phyloP scores from a whole-genome alignment of 2,797 vertebrate species.

The Lacerta agilis region DNA sequence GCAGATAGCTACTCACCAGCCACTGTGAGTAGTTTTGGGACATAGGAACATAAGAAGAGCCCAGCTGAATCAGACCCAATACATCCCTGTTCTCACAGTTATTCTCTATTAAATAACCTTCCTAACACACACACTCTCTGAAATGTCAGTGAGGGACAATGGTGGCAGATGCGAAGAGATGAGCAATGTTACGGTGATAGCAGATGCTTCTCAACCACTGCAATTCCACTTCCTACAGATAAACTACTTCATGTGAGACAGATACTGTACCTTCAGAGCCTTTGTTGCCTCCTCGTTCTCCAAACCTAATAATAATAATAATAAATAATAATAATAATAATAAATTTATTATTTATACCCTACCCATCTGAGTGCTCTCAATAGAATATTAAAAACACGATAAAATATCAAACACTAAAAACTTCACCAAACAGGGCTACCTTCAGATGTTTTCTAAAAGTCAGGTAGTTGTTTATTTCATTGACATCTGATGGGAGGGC shows the following conservation, averaged over 20 bases:
- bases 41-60: too few relatives aligned
- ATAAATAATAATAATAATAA: too few relatives aligned
- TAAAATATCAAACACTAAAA: too few relatives aligned
- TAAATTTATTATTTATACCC: too few relatives aligned
- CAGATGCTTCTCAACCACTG: background rate
- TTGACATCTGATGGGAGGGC: too few relatives aligned
- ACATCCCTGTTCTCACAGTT: too few relatives aligned
- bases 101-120: background rate
- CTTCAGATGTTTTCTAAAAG: too few relatives aligned
- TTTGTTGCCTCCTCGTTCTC: background rate
- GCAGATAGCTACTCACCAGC: background rate
- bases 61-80: too few relatives aligned
- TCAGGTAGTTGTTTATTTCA: too few relatives aligned
- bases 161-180: background rate
- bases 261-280: background rate
- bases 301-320: background rate
- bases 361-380: too few relatives aligned
- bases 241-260: background rate
- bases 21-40: background rate
- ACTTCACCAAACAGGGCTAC: too few relatives aligned
- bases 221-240: background rate
- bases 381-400: too few relatives aligned
- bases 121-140: background rate
- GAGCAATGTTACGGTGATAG: background rate
- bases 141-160: background rate